Evolutionary conservation across 2,797 vertebrate species (phyloP).

Genomic region (Fratercula arctica): DNA sequence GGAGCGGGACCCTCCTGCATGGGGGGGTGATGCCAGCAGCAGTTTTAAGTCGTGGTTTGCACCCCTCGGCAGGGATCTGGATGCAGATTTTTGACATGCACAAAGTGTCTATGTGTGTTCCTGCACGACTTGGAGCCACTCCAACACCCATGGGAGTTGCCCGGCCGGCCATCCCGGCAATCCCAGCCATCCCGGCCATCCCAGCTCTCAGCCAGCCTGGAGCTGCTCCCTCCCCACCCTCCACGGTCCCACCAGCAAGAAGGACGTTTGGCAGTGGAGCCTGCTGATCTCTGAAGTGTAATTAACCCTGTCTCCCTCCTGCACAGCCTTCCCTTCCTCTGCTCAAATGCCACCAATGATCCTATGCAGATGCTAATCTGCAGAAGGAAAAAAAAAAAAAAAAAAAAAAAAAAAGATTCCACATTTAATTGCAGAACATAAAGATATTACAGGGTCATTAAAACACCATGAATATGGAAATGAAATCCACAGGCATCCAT

Average conservation of each 20-base stretch:
- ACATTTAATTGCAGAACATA: slow-evolving; percentile 52
- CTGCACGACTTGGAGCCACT: fast-evolving
- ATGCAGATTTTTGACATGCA: background rate
- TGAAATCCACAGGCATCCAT: slow-evolving; percentile 48
- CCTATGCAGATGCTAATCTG: slow-evolving; percentile 41
- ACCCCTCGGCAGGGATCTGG: background rate
- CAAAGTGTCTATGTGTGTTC: too few relatives aligned
- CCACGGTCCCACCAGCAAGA: background rate
- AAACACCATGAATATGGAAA: slow-evolving; percentile 66
- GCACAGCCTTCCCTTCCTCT: background rate
- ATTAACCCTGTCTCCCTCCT: background rate
- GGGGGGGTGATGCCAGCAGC: background rate
- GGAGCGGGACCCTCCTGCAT: fast-evolving
- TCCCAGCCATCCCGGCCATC: background rate
- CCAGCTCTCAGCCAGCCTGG: background rate
- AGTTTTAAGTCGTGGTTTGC: background rate
- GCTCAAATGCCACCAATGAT: slow-evolving; percentile 8
- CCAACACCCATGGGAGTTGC: background rate
- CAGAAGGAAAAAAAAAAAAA: background rate
- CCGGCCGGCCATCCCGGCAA: background rate
- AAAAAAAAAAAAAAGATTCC: background rate
- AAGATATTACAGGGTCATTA: slow-evolving; percentile 60
- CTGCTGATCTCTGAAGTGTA: slow-evolving; percentile 3
- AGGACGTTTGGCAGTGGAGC: background rate
- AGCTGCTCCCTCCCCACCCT: background rate